Percentiles rank a stretch among this genome's conserved stretches.
Conservation (phyloP, 1,140 invertebrate genomes). For the Muscidifurax raptorellus region DNA sequence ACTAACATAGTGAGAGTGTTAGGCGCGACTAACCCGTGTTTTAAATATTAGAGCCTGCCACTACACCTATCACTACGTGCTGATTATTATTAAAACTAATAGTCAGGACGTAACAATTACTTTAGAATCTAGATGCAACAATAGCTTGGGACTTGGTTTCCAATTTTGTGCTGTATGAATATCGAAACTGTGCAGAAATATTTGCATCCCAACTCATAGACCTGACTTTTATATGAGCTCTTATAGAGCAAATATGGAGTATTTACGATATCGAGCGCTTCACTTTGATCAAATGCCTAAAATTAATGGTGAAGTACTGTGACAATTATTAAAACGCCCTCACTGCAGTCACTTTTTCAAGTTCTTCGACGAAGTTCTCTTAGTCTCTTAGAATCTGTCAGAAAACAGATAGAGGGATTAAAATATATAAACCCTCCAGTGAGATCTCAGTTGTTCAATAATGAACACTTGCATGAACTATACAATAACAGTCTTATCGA, state of each 20-base stretch:
- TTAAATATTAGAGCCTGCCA: no score
- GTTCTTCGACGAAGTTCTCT: conserved; percentile 77
- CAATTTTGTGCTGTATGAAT: conserved; percentile 84
- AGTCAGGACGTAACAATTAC: no score
- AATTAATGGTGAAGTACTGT: conserved; percentile 81
- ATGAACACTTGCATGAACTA: conserved; percentile 68
- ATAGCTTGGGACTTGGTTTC: conserved; percentile 83
- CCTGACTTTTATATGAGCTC: conserved; percentile 78
- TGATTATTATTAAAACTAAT: no score
- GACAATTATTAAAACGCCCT: conserved; percentile 78
- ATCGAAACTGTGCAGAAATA: conserved; percentile 79
- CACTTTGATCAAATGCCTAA: conserved; percentile 82
- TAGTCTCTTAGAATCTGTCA: conserved; percentile 79
- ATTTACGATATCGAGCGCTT: conserved; percentile 85
- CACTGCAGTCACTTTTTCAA: conserved; percentile 79
- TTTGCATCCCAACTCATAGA: conserved; percentile 76
- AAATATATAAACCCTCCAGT: conserved; percentile 69
- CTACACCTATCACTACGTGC: no score
- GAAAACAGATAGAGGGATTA: conserved; percentile 69
- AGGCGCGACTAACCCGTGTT: no score
- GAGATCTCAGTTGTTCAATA: conserved; percentile 68
- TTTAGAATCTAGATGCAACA: conserved; percentile 79
- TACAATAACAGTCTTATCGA: conserved; percentile 72
- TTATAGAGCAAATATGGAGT: conserved; percentile 82
- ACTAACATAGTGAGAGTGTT: no score